Conservation (phyloP, 2,888 invertebrate species). For the Tetranychus piercei region DNA sequence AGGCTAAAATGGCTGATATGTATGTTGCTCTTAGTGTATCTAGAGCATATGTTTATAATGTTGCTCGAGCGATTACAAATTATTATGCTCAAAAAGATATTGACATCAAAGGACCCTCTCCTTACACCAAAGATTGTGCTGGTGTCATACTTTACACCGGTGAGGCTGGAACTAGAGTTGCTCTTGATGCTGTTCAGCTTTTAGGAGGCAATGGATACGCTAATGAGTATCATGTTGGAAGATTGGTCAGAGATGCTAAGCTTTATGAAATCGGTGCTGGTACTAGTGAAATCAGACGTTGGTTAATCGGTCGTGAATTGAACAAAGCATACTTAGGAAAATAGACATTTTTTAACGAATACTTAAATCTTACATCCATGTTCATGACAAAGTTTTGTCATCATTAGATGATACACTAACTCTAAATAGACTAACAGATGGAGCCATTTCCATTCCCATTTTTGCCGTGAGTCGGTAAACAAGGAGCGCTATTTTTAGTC, state of each 20-base stretch:
- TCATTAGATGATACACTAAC: too few species aligned
- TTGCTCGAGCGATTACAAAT: conserved; percentile 60
- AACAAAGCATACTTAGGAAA: conserved; percentile 52
- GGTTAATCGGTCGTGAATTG: conserved; percentile 70
- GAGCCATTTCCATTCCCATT: too few species aligned
- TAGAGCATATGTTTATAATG: conserved; percentile 73
- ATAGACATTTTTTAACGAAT: neutral
- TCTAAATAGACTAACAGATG: too few species aligned
- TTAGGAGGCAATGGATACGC: conserved; percentile 96
- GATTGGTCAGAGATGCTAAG: conserved; percentile 83
- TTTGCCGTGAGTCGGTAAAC: too few species aligned
- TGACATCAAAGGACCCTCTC: conserved; percentile 12
- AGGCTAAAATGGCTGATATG: conserved; percentile 84
- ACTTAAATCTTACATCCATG: too few species aligned
- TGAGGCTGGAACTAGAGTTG: conserved; percentile 72
- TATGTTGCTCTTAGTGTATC: conserved; percentile 66
- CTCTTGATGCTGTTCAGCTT: conserved; percentile 83
- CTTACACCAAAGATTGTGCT: conserved; percentile 54
- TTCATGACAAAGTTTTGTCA: too few species aligned
- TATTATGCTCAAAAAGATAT: conserved; percentile 6
- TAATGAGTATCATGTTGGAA: conserved; percentile 86
- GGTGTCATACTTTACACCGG: conserved; percentile 76
- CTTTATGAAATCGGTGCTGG: conserved; percentile 97
- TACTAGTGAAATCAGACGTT: conserved; percentile 80
- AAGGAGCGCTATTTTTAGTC: too few species aligned